Evolutionary conservation across 23 tunicate genomes (phyloP).

Genomic region (Oikopleura vanhoeffeni): DNA sequence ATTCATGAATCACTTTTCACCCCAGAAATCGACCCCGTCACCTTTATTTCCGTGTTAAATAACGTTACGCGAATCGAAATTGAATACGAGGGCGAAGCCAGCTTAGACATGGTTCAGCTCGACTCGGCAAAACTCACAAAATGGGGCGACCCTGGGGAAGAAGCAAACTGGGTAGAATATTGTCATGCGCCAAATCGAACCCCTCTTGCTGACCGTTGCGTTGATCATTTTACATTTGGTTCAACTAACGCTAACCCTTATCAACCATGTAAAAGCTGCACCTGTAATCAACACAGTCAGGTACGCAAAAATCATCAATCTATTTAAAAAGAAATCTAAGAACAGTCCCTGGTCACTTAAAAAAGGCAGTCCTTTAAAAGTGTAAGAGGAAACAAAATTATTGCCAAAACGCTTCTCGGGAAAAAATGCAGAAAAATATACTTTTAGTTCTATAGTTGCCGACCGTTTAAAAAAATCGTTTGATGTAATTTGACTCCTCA

Average conservation of each 20-base stretch:
- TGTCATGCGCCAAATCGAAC: constrained; percentile 29
- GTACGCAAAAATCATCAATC: too few relatives aligned
- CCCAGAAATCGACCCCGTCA: not conserved
- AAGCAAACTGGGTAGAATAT: constrained; percentile 72
- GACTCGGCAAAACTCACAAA: constrained; percentile 16
- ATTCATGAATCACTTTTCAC: not conserved
- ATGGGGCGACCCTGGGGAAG: constrained; percentile 26
- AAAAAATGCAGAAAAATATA: too few relatives aligned
- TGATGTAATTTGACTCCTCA: too few relatives aligned
- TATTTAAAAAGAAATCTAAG: too few relatives aligned
- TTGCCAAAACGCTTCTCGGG: too few relatives aligned
- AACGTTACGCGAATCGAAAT: not conserved
- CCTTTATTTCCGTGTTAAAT: constrained; percentile 2
- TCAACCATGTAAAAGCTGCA: constrained; percentile 50
- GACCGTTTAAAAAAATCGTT: too few relatives aligned
- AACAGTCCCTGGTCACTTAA: too few relatives aligned
- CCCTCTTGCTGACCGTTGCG: constrained; percentile 30
- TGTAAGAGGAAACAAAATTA: too few relatives aligned
- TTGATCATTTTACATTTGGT: constrained; percentile 54
- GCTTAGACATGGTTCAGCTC: not conserved
- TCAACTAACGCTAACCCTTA: constrained; percentile 53
- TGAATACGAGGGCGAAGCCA: not conserved
- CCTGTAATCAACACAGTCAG: constrained; percentile 46
- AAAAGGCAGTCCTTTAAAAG: too few relatives aligned
- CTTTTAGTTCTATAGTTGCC: too few relatives aligned